A percentile compares a stretch with the other conserved stretches of the same genome.
These are phyloP conservation scores for Eristalis pertinax DNA, from an alignment of 2,888 invertebrate species.

Conservation along the genomic window DNA sequence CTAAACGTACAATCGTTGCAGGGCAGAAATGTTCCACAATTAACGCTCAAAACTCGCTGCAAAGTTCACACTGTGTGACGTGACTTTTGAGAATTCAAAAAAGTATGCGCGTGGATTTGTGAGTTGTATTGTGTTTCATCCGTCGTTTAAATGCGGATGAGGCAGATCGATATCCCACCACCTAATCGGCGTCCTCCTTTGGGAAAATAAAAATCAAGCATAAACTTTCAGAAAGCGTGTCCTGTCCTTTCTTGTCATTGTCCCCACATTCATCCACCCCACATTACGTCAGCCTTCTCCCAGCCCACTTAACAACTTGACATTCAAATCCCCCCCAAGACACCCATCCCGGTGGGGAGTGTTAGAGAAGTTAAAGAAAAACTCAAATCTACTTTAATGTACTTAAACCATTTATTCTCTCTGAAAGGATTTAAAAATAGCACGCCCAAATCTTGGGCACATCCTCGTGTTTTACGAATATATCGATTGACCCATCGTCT, in stretches of 20 bases:
- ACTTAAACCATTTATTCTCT: conserved; percentile 3
- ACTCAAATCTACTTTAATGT: not conserved
- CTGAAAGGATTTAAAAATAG: not conserved
- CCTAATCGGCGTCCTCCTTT: not conserved
- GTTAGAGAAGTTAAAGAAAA: conserved; percentile 85
- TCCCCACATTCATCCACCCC: not conserved
- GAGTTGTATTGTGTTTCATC: no score
- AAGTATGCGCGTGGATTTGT: no score
- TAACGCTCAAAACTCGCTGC: no score
- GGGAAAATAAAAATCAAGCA: not conserved
- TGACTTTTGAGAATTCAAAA: no score
- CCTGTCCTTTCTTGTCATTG: not conserved
- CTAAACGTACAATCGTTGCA: no score
- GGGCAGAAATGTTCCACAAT: no score
- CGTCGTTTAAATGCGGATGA: not conserved
- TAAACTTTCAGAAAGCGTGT: not conserved
- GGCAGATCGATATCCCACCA: not conserved
- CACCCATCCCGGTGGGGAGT: not conserved
- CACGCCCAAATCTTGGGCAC: not conserved
- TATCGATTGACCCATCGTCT: not conserved
- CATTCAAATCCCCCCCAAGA: no score
- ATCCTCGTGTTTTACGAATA: not conserved
- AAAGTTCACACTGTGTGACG: no score
- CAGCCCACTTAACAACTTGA: not conserved
- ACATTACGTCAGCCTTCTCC: not conserved